phyloP scores from a whole-genome alignment of 2,113 vertebrate species.

The Siniperca knerii region DNA sequence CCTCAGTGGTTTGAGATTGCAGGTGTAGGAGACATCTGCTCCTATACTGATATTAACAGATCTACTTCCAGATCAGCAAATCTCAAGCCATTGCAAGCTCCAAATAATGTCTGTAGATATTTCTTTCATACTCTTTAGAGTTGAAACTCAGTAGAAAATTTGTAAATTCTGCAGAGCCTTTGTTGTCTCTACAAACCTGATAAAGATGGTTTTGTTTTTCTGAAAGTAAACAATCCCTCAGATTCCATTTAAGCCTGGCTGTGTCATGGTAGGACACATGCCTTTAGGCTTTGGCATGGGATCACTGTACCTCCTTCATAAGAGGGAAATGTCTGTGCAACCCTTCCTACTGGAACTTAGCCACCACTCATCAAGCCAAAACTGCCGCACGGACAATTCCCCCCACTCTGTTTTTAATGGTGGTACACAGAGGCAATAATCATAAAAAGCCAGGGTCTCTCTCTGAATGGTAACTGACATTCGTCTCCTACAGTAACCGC shows the following conservation, averaged over 20 bases:
- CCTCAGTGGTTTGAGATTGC: conserved; percentile 36
- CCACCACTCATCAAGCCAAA: conserved; percentile 60
- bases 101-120: background rate
- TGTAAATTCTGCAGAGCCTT: conserved; percentile 5
- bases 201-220: conserved; percentile 52
- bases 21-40: conserved; percentile 38
- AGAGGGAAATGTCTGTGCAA: conserved; percentile 70
- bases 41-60: conserved; percentile 11
- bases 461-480: conserved; percentile 82
- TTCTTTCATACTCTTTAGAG: background rate
- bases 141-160: background rate
- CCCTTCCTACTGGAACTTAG: conserved; percentile 66
- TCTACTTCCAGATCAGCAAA: conserved; percentile 15
- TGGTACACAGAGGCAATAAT: conserved; percentile 83
- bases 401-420: conserved; percentile 80
- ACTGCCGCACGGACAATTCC: conserved; percentile 74
- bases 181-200: conserved; percentile 43
- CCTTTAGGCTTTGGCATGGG: conserved; percentile 58
- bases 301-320: conserved; percentile 52
- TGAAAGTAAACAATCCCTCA: conserved; percentile 48
- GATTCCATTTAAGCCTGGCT: conserved; percentile 58
- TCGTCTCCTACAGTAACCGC: conserved; percentile 76
- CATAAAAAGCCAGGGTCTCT: conserved; percentile 85
- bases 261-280: conserved; percentile 54
- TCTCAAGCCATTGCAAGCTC: conserved; percentile 13